Evolutionary conservation across 2,113 vertebrate species (phyloP), one percentile per base, ranked within the genome.

Genomic region (Gopherus evgoodei): DNA sequence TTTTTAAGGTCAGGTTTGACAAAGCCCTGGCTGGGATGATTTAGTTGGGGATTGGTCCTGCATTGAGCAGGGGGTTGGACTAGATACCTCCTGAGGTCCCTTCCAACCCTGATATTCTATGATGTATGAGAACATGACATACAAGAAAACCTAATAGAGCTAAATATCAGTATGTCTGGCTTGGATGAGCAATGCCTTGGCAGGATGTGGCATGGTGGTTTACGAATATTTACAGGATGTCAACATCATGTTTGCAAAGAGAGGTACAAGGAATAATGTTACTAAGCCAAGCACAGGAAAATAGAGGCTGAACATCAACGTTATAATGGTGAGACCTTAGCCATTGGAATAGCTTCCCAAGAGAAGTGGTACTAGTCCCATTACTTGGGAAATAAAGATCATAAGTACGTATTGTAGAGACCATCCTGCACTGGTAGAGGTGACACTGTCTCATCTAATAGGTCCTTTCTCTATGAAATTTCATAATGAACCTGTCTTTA

Each of bases 251-350:
- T 13, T 90, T 75, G 88, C 83, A 52, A 83, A 44, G 42, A 62
- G 78, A 24, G 2, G 7, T 2, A 1, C 1, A 1, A 65, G 78
- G 84, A 76, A 2, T 0, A 83, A 56, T 2, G 19, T 35, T 12
- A 65, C 2, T 49, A n/a, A 35, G 78, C 44, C 56, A 25, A 31
- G n/a, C 54, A 65, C 52, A 65, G 57, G 42, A 47, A 52, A n/a
- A 42, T 52, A 50, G 47, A 62, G 22, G 13, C 47, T 27, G 76
- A 2, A 3, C 29, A 47, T 42, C 24, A 3, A 3, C 87, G n/a
- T 76, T 88, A 6, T 16, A 4, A 2, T 0, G 35, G 83, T 19
- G 1, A 31, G 19, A 0, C 4, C 13, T n/a, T 42, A 17, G 56
- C 2, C 21, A 11, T 35, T 38, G 79, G 42, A 78, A 3, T 52